Base-by-base conservation (phyloP, 2,797 vertebrate species). In the Notolabrus celidotus region DNA sequence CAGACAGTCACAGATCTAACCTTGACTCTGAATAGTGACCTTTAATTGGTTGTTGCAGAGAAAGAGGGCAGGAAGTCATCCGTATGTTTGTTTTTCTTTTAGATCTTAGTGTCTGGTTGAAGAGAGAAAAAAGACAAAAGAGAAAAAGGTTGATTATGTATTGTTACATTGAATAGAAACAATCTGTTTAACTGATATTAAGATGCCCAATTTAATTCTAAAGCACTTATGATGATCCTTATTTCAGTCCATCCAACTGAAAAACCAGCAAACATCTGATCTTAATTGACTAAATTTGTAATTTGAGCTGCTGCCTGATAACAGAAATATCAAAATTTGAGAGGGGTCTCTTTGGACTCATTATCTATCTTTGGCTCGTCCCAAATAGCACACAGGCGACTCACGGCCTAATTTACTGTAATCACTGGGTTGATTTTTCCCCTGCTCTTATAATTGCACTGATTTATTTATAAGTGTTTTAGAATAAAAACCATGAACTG, bases 41-140 rank as follows among this genome's bases (percentile, higher is more conserved):
- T 64, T 36, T 80, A 74, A 91, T 87, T 90, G 83, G 89, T 41
- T 77, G 79, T 64, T 19, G 11, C 19, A 58, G 39, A 55, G 10
- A 49, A 65, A 25, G 49, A 71, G 50, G 50, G 19, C 33, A 20
- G 67, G 9, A 36, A 29, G 17, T 51, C n/a, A 14, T 33, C 20
- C 31, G 11, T 36, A 25, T 19, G 55, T 1, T 34, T 45, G 27
- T 10, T 11, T 42, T 15, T 59, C 29, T 31, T n/a, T 4, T 42
- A 22, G 16, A 53, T 23, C 10, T 25, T 25, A 16, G 11, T 36
- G 3, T 39, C 10, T 33, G 20, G 19, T 52, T 38, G 7, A 34
- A 34, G 7, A 34, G 2, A 34, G 33, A 34, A 34, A 34, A n/a
- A n/a, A n/a, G n/a, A n/a, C 46, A 16, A 9, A n/a, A 23, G 19